These are phyloP conservation scores for Penaeus indicus DNA, from an alignment of 1,140 invertebrate species.

Conservation along the genomic window DNA sequence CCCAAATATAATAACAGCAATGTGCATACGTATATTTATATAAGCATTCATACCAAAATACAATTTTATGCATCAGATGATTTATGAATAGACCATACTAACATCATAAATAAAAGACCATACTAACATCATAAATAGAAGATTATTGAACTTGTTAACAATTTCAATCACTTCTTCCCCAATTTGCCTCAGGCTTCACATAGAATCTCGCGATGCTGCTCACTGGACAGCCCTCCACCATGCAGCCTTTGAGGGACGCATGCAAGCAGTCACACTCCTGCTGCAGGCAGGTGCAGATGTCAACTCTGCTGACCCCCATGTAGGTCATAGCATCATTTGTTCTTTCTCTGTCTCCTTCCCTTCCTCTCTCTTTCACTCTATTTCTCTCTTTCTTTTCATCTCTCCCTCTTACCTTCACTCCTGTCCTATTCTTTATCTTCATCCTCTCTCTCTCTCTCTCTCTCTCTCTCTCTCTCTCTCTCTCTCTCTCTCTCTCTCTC, in stretches of 20 bases:
- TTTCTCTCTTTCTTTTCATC: not conserved
- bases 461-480: not conserved
- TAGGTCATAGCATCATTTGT: slow-evolving; percentile 24
- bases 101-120: not conserved
- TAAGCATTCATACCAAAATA: not conserved
- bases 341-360: not conserved
- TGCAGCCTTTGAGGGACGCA: slow-evolving; percentile 60
- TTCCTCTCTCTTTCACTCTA: not conserved
- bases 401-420: too few species aligned
- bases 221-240: slow-evolving; percentile 66
- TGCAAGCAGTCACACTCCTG: slow-evolving; percentile 51
- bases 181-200: slow-evolving; percentile 48
- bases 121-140: not conserved
- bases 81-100: not conserved
- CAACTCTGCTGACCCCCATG: slow-evolving; percentile 63
- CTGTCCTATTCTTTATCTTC: too few species aligned
- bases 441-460: too few species aligned
- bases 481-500: not conserved
- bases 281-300: slow-evolving; percentile 65
- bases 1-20: not conserved
- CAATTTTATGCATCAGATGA: not conserved
- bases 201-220: slow-evolving; percentile 61
- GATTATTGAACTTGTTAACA: not conserved
- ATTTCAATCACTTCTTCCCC: not conserved
- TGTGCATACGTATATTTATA: not conserved